Evolutionary conservation across 1,140 invertebrate genomes (phyloP), one percentile per base, ranked within the genome.

Genomic region (Rhizoglyphus robini): DNA sequence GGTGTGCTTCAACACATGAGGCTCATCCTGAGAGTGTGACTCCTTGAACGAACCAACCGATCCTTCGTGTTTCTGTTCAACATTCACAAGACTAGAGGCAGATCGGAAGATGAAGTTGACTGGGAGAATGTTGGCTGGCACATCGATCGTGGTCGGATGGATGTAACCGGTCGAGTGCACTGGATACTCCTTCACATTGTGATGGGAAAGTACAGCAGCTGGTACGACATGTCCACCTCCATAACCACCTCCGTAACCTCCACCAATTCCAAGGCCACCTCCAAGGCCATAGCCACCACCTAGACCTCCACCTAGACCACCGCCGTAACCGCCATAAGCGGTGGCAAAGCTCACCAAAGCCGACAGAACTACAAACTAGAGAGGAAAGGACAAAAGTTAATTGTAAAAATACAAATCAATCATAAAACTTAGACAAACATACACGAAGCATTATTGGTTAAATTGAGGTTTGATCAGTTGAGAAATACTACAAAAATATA

Each of bases 21-120:
- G 54, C 29, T 59, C 54, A 38, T 66, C 65, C 23, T 66, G 18
- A 8, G 18, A 25, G 13, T 11, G 25, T 4, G 29, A 25, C 27
- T 34, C 2, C 25, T 46, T 59, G 20, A 8, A 25, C n/a, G 27
- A 29, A 11, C 65, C 65, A 1, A 4, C 4, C 5, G 18, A 60
- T 30, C 29, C 27, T 3, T 5, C 11, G 47, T 66, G 65, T 34
- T 41, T 30, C 41, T 66, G 62, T 13, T 20, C n/a, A 23, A 66
- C 34, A 36, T 59, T 62, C 1, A 66, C 18, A 15, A 18, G 34
- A 3, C n/a, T 20, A 1, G 65, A 66, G 11, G 61, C 51, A 2
- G 65, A 62, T 29, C 65, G 62, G 63, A 62, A 66, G 15, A 38
- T 11, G 23, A 66, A 32, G 30, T 30, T 62, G 8, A 66, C 25